Percentiles rank a stretch among this genome's conserved stretches.
These are phyloP conservation scores for Omphaloscelis lunosa DNA, from an alignment of 2,888 invertebrate genomes.

Conservation along the genomic window DNA sequence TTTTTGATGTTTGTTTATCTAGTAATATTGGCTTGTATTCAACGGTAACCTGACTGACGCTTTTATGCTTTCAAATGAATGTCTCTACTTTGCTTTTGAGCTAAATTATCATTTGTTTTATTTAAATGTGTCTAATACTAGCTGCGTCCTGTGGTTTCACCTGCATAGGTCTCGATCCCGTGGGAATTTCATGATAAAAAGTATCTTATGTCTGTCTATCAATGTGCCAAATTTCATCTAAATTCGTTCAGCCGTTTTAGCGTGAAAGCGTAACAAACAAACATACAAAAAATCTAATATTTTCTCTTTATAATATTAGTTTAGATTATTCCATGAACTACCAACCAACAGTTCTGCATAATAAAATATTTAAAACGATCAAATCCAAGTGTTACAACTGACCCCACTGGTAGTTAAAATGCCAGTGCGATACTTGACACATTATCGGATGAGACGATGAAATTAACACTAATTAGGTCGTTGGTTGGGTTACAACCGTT, in stretches of 20 bases:
- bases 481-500: constrained; percentile 58
- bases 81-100: not conserved
- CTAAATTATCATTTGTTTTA: not conserved
- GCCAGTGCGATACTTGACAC: constrained; percentile 61
- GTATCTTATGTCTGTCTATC: no score
- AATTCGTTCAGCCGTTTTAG: no score
- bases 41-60: not conserved
- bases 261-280: no score
- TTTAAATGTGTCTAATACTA: not conserved
- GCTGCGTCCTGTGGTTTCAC: no score
- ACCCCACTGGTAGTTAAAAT: constrained; percentile 49
- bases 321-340: not conserved
- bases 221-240: no score
- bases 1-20: not conserved
- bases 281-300: no score
- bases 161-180: no score
- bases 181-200: no score
- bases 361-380: not conserved
- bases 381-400: constrained; percentile 26
- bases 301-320: no score
- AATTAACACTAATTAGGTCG: constrained; percentile 70
- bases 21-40: not conserved
- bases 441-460: constrained; percentile 58
- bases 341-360: not conserved
- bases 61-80: not conserved